A percentile compares a stretch with the other conserved stretches of the same genome.
Evolutionary conservation across 2,113 vertebrate genomes (phyloP).

Genomic region (Hemiscyllium ocellatum): DNA sequence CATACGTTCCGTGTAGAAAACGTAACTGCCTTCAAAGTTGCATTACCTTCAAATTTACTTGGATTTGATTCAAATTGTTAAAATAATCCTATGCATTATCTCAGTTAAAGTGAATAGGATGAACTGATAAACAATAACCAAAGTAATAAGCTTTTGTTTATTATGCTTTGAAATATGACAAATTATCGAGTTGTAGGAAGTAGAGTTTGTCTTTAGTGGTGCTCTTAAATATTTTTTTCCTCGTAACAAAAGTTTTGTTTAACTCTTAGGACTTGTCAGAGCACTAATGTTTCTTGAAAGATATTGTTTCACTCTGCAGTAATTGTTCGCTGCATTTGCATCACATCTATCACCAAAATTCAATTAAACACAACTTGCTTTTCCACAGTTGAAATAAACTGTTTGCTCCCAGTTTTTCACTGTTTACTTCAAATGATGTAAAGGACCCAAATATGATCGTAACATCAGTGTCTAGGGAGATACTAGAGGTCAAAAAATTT

Average conservation of each 20-base stretch:
- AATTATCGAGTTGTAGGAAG: background rate
- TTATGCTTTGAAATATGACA: background rate
- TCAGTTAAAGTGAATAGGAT: background rate
- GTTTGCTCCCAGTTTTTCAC: conserved; percentile 69
- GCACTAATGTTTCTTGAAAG: background rate
- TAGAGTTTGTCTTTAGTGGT: background rate
- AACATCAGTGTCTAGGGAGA: conserved; percentile 67
- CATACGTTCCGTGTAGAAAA: background rate
- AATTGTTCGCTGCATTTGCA: conserved; percentile 59
- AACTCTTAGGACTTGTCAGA: background rate
- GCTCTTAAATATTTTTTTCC: background rate
- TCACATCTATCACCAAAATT: conserved; percentile 71
- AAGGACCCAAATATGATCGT: conserved; percentile 63
- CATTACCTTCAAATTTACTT: background rate
- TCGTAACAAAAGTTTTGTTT: background rate
- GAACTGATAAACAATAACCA: too few relatives aligned
- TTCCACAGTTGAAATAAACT: conserved; percentile 73
- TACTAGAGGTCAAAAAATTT: conserved; percentile 69
- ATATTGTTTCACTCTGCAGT: background rate
- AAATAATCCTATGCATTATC: background rate
- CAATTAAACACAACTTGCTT: conserved; percentile 69
- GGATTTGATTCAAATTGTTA: background rate
- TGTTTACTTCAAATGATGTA: conserved; percentile 71
- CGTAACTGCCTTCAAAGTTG: background rate
- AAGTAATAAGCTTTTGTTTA: background rate